Conservation (phyloP, 2,888 invertebrate species). For the Chaetoderma sp. region DNA sequence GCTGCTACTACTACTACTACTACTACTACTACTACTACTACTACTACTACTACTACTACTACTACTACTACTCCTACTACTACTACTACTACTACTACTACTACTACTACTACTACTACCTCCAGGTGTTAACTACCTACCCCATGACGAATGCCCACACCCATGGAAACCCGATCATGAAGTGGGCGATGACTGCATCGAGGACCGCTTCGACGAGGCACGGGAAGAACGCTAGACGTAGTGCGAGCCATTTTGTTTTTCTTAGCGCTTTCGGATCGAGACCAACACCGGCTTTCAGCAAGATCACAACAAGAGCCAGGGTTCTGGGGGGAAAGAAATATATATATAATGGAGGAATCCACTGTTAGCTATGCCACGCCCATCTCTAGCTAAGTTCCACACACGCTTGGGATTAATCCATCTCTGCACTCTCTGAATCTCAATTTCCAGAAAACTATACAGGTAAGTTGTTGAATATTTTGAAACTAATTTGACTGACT, state of each 20-base stretch:
- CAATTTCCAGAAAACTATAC: too few species aligned
- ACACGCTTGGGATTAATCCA: too few species aligned
- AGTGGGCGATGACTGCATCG: slow-evolving; percentile 78
- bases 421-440: too few species aligned
- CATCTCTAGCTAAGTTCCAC: too few species aligned
- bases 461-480: too few species aligned
- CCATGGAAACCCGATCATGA: slow-evolving; percentile 83
- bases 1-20: background rate
- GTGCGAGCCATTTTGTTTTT: slow-evolving; percentile 75
- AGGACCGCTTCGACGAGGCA: slow-evolving; percentile 83
- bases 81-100: background rate
- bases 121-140: too few species aligned
- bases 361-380: too few species aligned
- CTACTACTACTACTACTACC: background rate
- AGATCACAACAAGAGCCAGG: slow-evolving; percentile 88
- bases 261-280: slow-evolving; percentile 86
- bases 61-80: too few species aligned
- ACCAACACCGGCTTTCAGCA: slow-evolving; percentile 90
- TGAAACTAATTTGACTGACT: too few species aligned
- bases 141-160: slow-evolving; percentile 84
- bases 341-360: too few species aligned
- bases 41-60: background rate
- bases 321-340: too few species aligned
- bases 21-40: background rate
- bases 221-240: slow-evolving; percentile 86